Conservation (phyloP, 2,113 vertebrate species). For the Symphodus melops region DNA sequence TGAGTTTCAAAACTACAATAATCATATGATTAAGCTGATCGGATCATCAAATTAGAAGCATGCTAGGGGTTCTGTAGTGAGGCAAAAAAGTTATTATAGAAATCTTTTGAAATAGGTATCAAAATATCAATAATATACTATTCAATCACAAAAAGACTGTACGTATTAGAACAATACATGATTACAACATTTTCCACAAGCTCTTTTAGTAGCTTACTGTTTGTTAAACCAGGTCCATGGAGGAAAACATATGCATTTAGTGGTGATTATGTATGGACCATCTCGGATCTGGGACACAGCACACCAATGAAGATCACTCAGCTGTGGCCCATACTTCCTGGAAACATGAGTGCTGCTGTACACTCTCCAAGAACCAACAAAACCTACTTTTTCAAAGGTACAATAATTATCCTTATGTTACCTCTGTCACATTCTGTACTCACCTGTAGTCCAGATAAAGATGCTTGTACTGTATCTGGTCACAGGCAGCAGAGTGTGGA, state of each 20-base stretch:
- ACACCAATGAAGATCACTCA: conserved; percentile 80
- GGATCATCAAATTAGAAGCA: too few relatives aligned
- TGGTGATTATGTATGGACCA: conserved; percentile 89
- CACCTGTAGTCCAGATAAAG: background rate
- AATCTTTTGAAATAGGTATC: too few relatives aligned
- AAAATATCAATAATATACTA: too few relatives aligned
- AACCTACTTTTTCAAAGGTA: conserved; percentile 92
- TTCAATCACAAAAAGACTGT: too few relatives aligned
- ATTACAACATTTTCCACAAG: too few relatives aligned
- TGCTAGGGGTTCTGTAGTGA: too few relatives aligned
- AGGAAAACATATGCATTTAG: conserved; percentile 91
- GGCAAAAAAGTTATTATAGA: too few relatives aligned
- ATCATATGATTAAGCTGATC: too few relatives aligned
- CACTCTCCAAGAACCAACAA: conserved; percentile 87
- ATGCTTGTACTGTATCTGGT: conserved; percentile 9
- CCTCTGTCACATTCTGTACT: background rate
- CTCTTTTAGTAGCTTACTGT: too few relatives aligned
- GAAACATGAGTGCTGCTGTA: conserved; percentile 87
- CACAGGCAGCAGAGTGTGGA: conserved; percentile 88
- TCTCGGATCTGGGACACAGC: conserved; percentile 86
- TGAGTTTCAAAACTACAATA: too few relatives aligned
- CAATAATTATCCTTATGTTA: background rate
- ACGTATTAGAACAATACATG: too few relatives aligned
- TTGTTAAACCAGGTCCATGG: conserved; percentile 81
- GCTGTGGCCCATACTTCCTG: conserved; percentile 88